Base-by-base conservation (phyloP, 2,113 vertebrate species). In the Channa maculata region DNA sequence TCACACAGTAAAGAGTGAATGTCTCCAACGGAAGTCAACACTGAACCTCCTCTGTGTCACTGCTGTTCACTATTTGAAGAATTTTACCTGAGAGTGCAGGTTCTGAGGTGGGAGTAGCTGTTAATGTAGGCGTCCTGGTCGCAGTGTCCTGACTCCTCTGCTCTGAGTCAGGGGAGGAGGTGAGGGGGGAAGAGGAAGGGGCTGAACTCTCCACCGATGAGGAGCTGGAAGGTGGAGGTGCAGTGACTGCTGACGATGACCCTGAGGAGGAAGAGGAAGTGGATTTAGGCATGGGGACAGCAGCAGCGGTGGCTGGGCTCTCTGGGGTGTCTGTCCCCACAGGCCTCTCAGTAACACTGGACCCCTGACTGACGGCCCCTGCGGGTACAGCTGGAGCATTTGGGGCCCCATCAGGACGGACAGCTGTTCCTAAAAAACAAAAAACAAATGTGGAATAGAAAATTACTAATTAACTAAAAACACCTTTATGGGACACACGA, bases 81-180 rank as follows among this genome's bases (percentile, higher is more conserved):
- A 46, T 64, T 82, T 78, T 84, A 93, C 93, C 92, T 58, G 94
- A 94, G 24, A 92, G 88, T 2, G 90, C 76, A 3, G 88, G 73
- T 58, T 94, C 92, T 59, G 92, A 82, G n/a, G 86, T 77, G 74
- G 89, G 62, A 0, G 90, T 76, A 45, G 90, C 69, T 0, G 79
- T 87, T 2, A 85, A 33, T 0, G 68, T 81, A 11, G 84, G 61
- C 0, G 84, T 83, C 41, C 60, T 79, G 0, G 85, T 69, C 0
- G 71, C 34, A 10, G 66, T 55, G 0, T 57, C 38, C 74, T 83
- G 93, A 79, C 89, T 92, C 87, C 93, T 95, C 75, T 94, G 95
- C 67, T 96, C 96, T 0, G 85, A 94, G 79, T 96, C 95, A 45
- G 95, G 93, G 65, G 95, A 94, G 36, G 96, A 95, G 3, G 84